phyloP scores from a whole-genome alignment of 2,113 vertebrate species.

The Paedocypris sp. region DNA sequence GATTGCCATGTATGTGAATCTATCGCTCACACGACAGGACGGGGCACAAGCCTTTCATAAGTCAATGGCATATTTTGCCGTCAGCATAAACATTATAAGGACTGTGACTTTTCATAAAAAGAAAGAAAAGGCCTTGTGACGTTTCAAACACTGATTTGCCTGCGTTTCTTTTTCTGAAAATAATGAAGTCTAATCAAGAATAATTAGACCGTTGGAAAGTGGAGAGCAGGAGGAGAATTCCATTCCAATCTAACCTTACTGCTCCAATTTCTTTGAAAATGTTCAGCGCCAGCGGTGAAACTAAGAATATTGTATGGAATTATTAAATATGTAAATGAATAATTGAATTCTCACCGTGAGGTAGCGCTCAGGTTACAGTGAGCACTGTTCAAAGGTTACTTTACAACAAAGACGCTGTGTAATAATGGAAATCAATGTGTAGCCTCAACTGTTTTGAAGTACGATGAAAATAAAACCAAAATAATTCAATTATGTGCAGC shows the following conservation, averaged over 20 bases:
- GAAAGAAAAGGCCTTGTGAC: conserved; percentile 51
- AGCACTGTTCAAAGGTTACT: conserved; percentile 56
- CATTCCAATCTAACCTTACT: conserved; percentile 29
- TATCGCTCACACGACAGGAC: conserved; percentile 53
- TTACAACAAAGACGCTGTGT: conserved; percentile 56
- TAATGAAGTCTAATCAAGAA: conserved; percentile 66
- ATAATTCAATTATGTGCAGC: too few species aligned
- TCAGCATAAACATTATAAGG: conserved; percentile 63
- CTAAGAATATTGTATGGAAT: conserved; percentile 49
- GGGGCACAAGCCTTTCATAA: conserved; percentile 53
- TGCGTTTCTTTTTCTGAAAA: conserved; percentile 33
- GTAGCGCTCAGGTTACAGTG: conserved; percentile 58
- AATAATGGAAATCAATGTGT: conserved; percentile 54
- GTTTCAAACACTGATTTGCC: too few species aligned
- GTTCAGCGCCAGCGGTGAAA: conserved; percentile 39
- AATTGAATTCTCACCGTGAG: conserved; percentile 48
- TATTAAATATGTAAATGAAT: conserved; percentile 47
- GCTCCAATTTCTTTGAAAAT: conserved; percentile 33
- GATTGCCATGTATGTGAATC: conserved; percentile 67
- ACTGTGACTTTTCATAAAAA: conserved; percentile 56
- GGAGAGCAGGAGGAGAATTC: conserved; percentile 43
- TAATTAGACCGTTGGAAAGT: conserved; percentile 66
- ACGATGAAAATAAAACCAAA: too few species aligned
- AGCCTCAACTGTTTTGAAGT: too few species aligned
- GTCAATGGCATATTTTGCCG: conserved; percentile 61